Evolutionary conservation across 2,888 invertebrate genomes (phyloP).

Genomic region (Plutella xylostella): DNA sequence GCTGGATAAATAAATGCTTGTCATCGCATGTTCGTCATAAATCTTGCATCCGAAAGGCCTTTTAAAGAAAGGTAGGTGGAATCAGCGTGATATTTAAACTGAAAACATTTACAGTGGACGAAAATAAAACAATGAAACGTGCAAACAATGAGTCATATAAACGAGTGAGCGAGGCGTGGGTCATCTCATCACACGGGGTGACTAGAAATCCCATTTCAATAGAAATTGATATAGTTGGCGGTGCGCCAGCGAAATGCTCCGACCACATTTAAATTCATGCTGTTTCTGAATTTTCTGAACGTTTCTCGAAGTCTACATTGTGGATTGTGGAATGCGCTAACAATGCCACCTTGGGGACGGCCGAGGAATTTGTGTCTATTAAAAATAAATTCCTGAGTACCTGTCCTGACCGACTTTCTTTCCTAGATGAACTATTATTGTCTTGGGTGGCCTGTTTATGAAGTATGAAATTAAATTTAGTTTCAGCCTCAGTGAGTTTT

Average conservation of each 20-base stretch:
- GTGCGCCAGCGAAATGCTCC: slow-evolving; percentile 44
- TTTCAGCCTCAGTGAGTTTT: no score
- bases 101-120: no score
- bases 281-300: slow-evolving; percentile 30
- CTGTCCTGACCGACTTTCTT: background rate
- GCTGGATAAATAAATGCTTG: no score
- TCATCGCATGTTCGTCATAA: no score
- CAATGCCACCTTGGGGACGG: slow-evolving; percentile 21
- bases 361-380: slow-evolving; percentile 35
- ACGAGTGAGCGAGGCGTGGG: slow-evolving; percentile 26
- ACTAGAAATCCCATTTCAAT: slow-evolving; percentile 41
- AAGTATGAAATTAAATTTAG: no score
- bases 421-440: background rate
- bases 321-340: slow-evolving; percentile 19
- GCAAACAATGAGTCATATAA: slow-evolving; percentile 4
- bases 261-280: slow-evolving; percentile 52
- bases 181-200: no score
- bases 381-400: slow-evolving; percentile 23
- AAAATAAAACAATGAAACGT: slow-evolving; percentile 12
- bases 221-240: slow-evolving; percentile 54
- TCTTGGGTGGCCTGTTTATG: no score
- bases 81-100: no score
- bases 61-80: no score
- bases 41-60: no score
- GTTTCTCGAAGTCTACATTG: no score